Evolutionary conservation across 2,797 vertebrate genomes (phyloP).

Genomic region (Neopelma chrysocephalum): DNA sequence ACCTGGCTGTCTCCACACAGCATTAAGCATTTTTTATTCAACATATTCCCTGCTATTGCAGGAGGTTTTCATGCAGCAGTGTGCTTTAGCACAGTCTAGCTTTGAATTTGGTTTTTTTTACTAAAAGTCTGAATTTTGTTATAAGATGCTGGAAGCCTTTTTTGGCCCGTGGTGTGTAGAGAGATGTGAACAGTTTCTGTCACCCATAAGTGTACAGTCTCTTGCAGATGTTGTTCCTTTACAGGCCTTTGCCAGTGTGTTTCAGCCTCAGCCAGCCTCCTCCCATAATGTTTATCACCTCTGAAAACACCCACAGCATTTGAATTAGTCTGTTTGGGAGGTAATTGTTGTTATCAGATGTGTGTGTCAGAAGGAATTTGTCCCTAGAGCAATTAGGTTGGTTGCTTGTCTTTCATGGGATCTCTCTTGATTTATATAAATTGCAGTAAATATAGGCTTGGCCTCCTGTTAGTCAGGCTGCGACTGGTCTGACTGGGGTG

Average conservation of each 20-base stretch:
- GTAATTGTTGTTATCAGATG: conserved; percentile 52
- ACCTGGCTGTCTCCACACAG: accelerated
- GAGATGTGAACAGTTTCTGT: background rate
- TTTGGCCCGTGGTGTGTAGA: background rate
- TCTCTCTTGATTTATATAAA: conserved; percentile 56
- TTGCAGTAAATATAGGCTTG: conserved; percentile 60
- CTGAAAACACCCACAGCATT: conserved; percentile 27
- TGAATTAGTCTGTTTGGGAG: conserved; percentile 35
- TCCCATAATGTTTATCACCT: conserved; percentile 41
- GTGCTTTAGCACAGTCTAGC: background rate
- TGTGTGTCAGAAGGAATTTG: conserved; percentile 57
- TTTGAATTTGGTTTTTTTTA: background rate
- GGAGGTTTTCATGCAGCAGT: background rate
- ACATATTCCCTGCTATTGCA: background rate
- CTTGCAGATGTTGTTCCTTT: background rate
- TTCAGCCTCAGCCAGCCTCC: background rate
- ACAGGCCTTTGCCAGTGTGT: background rate
- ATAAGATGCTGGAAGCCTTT: background rate
- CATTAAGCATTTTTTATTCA: background rate
- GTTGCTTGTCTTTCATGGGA: conserved; percentile 36
- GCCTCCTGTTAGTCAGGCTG: conserved; percentile 52
- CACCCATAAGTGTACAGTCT: accelerated
- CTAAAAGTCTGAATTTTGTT: background rate
- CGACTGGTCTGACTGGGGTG: background rate
- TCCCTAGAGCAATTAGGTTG: conserved; percentile 41